Conservation (phyloP, 2,113 vertebrate species). For the Orycteropus afer region DNA sequence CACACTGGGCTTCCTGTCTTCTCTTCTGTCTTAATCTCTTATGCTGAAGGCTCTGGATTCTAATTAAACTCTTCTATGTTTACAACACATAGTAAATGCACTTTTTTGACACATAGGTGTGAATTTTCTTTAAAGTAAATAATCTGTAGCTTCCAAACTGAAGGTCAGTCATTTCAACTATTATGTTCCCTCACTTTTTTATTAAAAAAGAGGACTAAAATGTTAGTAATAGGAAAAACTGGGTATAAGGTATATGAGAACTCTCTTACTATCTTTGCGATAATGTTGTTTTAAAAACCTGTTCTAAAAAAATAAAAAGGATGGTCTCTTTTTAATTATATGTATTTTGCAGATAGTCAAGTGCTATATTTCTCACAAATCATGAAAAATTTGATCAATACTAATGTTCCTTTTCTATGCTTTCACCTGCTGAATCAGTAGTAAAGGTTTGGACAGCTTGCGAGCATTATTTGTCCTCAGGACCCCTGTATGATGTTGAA, state of each 20-base stretch:
- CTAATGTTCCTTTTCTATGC: not conserved
- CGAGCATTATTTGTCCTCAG: conserved; percentile 12
- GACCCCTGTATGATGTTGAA: not conserved
- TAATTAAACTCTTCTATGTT: conserved; percentile 45
- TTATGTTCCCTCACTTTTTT: conserved; percentile 6
- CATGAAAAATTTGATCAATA: conserved; percentile 45
- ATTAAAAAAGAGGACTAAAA: not conserved
- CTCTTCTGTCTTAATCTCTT: not conserved
- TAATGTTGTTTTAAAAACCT: no score
- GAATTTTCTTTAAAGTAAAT: conserved; percentile 13
- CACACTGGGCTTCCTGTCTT: not conserved
- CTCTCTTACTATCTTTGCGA: conserved; percentile 23
- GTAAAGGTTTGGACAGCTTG: conserved; percentile 37
- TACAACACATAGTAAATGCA: not conserved
- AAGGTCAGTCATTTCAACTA: not conserved
- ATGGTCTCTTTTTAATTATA: conserved; percentile 30
- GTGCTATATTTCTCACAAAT: conserved; percentile 33
- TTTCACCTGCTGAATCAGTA: conserved; percentile 18
- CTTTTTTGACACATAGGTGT: conserved; percentile 21
- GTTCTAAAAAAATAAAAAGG: not conserved
- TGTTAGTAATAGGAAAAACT: not conserved
- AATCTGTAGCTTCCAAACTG: not conserved
- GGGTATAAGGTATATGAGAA: not conserved
- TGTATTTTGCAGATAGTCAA: conserved; percentile 27
- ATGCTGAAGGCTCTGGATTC: not conserved